Percentiles rank a stretch among this genome's conserved stretches.
phyloP scores from a whole-genome alignment of 92 coral and sea anemone species.

The Heliopora coerulea region DNA sequence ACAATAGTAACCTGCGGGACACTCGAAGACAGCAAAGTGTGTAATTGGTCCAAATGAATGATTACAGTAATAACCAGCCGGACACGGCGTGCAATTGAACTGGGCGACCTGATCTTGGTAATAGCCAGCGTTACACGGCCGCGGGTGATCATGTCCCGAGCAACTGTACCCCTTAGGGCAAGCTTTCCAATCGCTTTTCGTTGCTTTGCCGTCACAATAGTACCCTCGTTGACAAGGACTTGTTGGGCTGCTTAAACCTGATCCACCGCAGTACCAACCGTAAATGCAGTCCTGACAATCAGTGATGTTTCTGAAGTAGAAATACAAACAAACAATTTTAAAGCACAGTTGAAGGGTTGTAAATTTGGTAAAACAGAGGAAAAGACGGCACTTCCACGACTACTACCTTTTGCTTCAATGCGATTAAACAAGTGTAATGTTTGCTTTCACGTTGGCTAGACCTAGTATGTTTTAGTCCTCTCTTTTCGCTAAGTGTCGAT shows the following conservation, averaged over 20 bases:
- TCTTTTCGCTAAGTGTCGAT: no score
- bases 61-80: constrained; percentile 76
- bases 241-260: constrained; percentile 77
- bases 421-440: no score
- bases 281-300: constrained; percentile 88
- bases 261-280: constrained; percentile 93
- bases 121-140: constrained; percentile 81
- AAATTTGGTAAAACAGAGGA: no score
- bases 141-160: constrained; percentile 72
- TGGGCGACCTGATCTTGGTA: constrained; percentile 70
- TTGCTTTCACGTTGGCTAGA: no score
- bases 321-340: constrained; percentile 4
- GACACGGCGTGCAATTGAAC: constrained; percentile 67
- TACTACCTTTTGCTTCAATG: no score
- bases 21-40: constrained; percentile 55
- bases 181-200: constrained; percentile 52
- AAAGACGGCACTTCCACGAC: no score
- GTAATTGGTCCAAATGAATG: constrained; percentile 83
- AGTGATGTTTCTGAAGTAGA: constrained; percentile 66
- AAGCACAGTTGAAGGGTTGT: background rate
- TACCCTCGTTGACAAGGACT: constrained; percentile 72
- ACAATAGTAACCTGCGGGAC: constrained; percentile 88
- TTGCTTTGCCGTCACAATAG: constrained; percentile 85
- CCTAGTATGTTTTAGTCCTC: no score
- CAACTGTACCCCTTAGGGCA: constrained; percentile 85